A percentile compares a stretch with the other conserved stretches of the same genome.
These are phyloP conservation scores for Aegotheles bennettii DNA, from an alignment of 2,113 vertebrate genomes.

Conservation along the genomic window DNA sequence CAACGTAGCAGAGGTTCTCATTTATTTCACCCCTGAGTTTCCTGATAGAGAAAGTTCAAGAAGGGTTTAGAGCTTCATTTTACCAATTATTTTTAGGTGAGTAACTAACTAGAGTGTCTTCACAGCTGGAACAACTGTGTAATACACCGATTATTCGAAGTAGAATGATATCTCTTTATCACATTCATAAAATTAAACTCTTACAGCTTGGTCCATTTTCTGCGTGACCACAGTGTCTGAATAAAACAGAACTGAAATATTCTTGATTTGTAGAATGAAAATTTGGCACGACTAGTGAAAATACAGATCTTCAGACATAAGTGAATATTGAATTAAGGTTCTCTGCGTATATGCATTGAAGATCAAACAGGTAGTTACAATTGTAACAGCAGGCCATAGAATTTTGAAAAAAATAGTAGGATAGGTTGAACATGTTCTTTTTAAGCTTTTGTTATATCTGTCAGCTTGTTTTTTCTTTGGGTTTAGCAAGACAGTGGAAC, in stretches of 20 bases:
- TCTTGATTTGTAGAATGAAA: not conserved
- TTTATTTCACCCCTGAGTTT: not conserved
- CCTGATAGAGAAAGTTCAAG: not conserved
- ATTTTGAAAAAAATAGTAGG: not conserved
- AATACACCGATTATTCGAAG: not conserved
- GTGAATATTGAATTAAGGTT: not conserved
- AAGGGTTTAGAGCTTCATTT: not conserved
- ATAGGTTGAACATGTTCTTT: not conserved
- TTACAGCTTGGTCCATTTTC: not conserved
- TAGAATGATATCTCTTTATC: not conserved
- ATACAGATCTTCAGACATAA: not conserved
- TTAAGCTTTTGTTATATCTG: not conserved
- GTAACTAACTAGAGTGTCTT: not conserved
- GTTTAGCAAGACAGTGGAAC: not conserved
- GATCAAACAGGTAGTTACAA: not conserved
- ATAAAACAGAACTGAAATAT: not conserved
- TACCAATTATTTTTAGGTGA: not conserved
- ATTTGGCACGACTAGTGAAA: not conserved
- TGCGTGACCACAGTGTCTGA: not conserved
- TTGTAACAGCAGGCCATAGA: not conserved
- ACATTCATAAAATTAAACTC: not conserved
- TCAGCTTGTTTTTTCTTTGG: fast-evolving
- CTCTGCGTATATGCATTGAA: not conserved
- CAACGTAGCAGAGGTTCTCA: not conserved
- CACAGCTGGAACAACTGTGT: not conserved